Base-by-base conservation (phyloP, 1,140 invertebrate species). In the Panagrolaimus sp. region DNA sequence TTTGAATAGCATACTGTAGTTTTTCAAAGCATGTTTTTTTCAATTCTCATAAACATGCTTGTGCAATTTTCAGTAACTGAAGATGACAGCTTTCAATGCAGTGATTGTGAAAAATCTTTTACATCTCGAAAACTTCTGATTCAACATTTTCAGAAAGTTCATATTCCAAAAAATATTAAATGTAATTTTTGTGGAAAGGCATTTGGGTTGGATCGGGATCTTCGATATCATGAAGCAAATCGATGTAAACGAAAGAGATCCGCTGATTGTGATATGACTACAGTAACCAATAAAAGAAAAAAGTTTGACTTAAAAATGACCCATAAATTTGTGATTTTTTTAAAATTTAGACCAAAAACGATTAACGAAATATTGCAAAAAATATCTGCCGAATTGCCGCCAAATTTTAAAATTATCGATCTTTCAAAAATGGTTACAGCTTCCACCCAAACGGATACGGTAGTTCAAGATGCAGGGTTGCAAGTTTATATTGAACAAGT, bases 141-240 rank as follows among this genome's bases (percentile, higher is more conserved):
- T 12, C 52, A 58, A 58, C 52, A 58, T 28, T 58, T 58, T 17
- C 52, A 58, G 3, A 58, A 58, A 28, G 17, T 58, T 0, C 52
- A 58, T 58, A 12, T n/a, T n/a, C 15, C 52, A 28, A 58, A 28
- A 21, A 17, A 21, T 58, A 26, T 58, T 1, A 28, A 26, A 2
- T 58, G 52, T 58, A 21, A 28, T 26, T 21, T 12, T 28, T 58
- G 52, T 17, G 21, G 21, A 14, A 58, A 58, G 17, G 14, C 17
- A 0, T 58, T 58, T 26, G 15, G 21, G 0, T n/a, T 58, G 14
- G 21, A 58, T 12, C 12, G 52, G 2, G 52, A 58, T 58, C 52
- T 58, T 14, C 52, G 52, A 12, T 58, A 58, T 21, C 52, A 58
- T 58, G 15, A 58, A 17, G 28, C 9, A 12, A 58, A 58, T 12